A percentile compares a stretch with the other conserved stretches of the same genome.
These are phyloP conservation scores for Euschistus heros DNA, from an alignment of 1,140 invertebrate genomes.

Conservation along the genomic window DNA sequence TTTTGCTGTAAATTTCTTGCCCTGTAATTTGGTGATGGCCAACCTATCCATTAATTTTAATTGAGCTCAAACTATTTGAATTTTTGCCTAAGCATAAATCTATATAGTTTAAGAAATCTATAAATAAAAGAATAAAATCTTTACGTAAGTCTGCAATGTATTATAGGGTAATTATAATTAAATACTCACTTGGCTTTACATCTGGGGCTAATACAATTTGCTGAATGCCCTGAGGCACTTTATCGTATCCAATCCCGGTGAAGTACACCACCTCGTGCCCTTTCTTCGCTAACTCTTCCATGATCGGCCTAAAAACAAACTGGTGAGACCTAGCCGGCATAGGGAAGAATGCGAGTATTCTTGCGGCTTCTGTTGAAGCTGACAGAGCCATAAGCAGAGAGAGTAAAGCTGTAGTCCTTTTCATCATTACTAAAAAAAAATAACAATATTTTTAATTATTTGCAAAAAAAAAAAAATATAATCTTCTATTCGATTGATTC, in stretches of 20 bases:
- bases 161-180: too few relatives aligned
- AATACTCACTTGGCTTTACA: neutral
- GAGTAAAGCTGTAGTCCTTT: neutral
- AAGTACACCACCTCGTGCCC: slow-evolving; percentile 32
- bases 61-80: too few relatives aligned
- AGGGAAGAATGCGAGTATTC: slow-evolving; percentile 27
- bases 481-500: too few relatives aligned
- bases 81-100: too few relatives aligned
- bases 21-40: too few relatives aligned
- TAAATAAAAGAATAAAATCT: too few relatives aligned
- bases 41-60: too few relatives aligned
- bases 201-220: slow-evolving; percentile 15
- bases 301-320: slow-evolving; percentile 21
- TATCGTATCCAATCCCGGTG: slow-evolving; percentile 19
- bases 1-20: too few relatives aligned
- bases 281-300: slow-evolving; percentile 27
- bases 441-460: too few relatives aligned
- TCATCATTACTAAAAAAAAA: neutral
- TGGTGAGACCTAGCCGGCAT: slow-evolving; percentile 27
- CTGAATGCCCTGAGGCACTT: slow-evolving; percentile 15
- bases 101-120: too few relatives aligned
- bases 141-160: too few relatives aligned
- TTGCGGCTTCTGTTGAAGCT: neutral
- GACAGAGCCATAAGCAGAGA: neutral
- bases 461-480: too few relatives aligned